Percentiles rank a stretch among this genome's conserved stretches.
Evolutionary conservation across 2,113 vertebrate species (phyloP).

Genomic region (Thalassarche chlororhynchos): DNA sequence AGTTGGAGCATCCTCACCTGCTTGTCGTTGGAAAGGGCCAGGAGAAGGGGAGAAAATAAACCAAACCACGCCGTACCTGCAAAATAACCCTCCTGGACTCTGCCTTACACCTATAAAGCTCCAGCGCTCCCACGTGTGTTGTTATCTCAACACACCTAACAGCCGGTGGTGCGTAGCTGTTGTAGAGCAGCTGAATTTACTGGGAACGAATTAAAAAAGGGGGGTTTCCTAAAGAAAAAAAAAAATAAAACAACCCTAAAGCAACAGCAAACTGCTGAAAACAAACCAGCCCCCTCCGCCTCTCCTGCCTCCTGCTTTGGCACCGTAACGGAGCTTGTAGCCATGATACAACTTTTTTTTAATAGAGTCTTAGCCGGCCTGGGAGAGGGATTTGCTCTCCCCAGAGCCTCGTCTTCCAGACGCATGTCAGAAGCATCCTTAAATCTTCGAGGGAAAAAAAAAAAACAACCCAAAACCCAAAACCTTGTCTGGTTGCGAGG

Average conservation of each 20-base stretch:
- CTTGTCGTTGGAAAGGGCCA: fast-evolving
- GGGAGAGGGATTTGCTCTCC: slow-evolving; percentile 64
- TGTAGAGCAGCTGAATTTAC: background rate
- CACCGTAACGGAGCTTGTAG: background rate
- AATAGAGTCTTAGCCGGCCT: slow-evolving; percentile 7
- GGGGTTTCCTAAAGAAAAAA: background rate
- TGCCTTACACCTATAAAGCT: fast-evolving
- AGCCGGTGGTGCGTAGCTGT: fast-evolving
- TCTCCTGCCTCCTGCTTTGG: slow-evolving; percentile 32
- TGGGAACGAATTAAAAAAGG: background rate
- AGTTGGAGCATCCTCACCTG: background rate
- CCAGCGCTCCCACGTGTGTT: background rate
- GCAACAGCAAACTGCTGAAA: background rate
- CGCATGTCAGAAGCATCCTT: slow-evolving; percentile 70
- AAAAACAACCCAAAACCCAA: background rate
- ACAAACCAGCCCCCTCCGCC: background rate
- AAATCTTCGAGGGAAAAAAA: slow-evolving; percentile 55
- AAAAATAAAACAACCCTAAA: background rate
- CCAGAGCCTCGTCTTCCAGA: slow-evolving; percentile 64
- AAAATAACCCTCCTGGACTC: background rate
- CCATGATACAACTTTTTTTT: background rate
- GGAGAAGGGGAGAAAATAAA: background rate
- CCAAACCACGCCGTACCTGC: fast-evolving
- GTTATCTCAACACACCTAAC: background rate
- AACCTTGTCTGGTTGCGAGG: slow-evolving; percentile 18